Conservation (phyloP, 2,113 vertebrate species). For the Reinhardtius hippoglossoides region DNA sequence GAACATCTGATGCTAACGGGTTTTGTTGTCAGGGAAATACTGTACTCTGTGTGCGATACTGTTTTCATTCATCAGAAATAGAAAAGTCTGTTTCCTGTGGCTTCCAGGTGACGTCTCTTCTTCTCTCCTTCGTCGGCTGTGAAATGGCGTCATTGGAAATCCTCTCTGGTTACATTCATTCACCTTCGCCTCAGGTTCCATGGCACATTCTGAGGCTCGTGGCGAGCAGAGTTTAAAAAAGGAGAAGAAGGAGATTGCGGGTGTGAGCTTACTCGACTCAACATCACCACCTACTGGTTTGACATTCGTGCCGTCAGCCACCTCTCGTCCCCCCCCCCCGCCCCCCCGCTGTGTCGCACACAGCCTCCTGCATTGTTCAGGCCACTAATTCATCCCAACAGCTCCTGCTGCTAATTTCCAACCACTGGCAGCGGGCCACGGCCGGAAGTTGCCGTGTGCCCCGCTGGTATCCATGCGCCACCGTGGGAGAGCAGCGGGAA, state of each 20-base stretch:
- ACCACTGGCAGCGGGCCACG: constrained; percentile 65
- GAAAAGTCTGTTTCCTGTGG: constrained; percentile 13
- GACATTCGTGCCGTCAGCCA: not conserved
- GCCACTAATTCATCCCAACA: constrained; percentile 69
- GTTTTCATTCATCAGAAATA: constrained; percentile 32
- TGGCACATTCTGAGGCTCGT: constrained; percentile 24
- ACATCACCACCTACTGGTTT: constrained; percentile 74
- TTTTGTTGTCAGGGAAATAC: constrained; percentile 66
- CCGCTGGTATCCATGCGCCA: constrained; percentile 75
- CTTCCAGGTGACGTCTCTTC: constrained; percentile 11
- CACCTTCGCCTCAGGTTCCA: constrained; percentile 9
- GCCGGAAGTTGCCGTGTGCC: constrained; percentile 64
- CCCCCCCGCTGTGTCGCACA: constrained; percentile 57
- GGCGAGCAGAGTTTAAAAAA: not conserved
- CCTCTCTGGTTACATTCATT: constrained; percentile 4
- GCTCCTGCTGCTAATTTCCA: constrained; percentile 75
- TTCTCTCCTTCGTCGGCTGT: not conserved
- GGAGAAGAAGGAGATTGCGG: constrained; percentile 25
- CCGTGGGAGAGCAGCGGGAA: constrained; percentile 76
- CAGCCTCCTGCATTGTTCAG: constrained; percentile 70
- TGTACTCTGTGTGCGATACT: constrained; percentile 17
- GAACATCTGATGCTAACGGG: constrained; percentile 65
- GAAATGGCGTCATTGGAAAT: constrained; percentile 22
- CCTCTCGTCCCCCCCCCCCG: constrained; percentile 25
- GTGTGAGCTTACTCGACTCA: constrained; percentile 54